Evolutionary conservation across 2,797 vertebrate genomes (phyloP).

Genomic region (Margarornis squamiger): DNA sequence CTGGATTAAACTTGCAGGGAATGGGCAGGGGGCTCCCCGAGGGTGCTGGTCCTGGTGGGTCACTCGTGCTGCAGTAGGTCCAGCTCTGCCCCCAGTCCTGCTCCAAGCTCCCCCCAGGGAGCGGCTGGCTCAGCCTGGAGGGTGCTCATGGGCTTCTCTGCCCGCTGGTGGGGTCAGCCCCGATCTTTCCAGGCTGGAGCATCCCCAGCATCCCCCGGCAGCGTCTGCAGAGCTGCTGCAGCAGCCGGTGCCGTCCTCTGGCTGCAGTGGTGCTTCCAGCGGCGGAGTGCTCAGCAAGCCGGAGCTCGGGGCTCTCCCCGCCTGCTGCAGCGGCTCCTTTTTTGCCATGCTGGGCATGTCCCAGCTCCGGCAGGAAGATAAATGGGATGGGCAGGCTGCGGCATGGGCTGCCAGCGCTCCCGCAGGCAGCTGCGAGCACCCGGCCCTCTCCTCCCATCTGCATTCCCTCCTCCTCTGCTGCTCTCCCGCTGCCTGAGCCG

Average conservation of each 20-base stretch:
- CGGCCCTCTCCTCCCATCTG: neutral
- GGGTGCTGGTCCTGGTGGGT: neutral
- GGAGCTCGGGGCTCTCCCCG: neutral
- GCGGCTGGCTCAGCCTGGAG: fast-evolving
- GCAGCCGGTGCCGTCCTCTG: fast-evolving
- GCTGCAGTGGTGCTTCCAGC: neutral
- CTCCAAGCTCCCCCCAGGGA: fast-evolving
- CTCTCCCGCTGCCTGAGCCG: neutral
- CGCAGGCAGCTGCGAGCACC: neutral
- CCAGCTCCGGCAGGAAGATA: neutral
- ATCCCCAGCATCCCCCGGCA: neutral
- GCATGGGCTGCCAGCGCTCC: neutral
- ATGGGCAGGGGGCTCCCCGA: fast-evolving
- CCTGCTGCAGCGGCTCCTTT: neutral
- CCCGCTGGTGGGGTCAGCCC: neutral
- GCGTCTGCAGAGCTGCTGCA: neutral
- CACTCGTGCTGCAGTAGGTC: fast-evolving
- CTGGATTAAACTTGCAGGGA: neutral
- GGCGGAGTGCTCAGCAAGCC: fast-evolving
- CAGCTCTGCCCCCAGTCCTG: fast-evolving
- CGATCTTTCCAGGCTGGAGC: neutral
- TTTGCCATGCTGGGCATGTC: neutral
- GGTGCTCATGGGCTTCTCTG: neutral
- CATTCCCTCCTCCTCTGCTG: neutral
- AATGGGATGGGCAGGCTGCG: neutral